phyloP scores from a whole-genome alignment of 1,140 invertebrate species.

The Drosophila paulistorum region DNA sequence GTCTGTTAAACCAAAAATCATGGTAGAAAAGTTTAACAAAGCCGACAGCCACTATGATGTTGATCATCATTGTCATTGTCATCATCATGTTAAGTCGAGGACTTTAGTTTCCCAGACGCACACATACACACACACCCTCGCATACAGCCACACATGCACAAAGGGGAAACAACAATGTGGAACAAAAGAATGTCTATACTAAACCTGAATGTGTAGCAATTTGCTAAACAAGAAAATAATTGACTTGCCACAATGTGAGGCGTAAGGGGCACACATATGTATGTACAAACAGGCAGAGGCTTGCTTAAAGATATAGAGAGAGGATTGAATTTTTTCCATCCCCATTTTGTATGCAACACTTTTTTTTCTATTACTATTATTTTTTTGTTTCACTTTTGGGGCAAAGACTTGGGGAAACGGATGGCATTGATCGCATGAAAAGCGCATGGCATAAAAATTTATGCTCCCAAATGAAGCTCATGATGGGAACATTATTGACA shows the following conservation, averaged over 20 bases:
- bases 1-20: slow-evolving; percentile 55
- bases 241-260: slow-evolving; percentile 64
- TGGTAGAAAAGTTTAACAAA: slow-evolving; percentile 46
- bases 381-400: slow-evolving; percentile 38
- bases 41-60: slow-evolving; percentile 23
- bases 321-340: slow-evolving; percentile 61
- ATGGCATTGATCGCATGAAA: slow-evolving; percentile 53
- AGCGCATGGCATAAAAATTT: slow-evolving; percentile 70
- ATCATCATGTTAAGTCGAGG: slow-evolving; percentile 27
- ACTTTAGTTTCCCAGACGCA: slow-evolving; percentile 27
- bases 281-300: neutral
- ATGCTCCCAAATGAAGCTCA: slow-evolving; percentile 64
- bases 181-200: slow-evolving; percentile 52
- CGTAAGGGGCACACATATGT: slow-evolving; percentile 6
- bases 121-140: neutral
- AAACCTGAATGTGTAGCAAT: slow-evolving; percentile 75
- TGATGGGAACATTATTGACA: slow-evolving; percentile 26
- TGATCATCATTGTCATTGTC: slow-evolving; percentile 23
- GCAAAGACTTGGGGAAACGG: slow-evolving; percentile 47
- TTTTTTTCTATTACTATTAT: slow-evolving; percentile 29
- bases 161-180: slow-evolving; percentile 32
- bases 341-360: slow-evolving; percentile 66
- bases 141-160: neutral
- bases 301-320: slow-evolving; percentile 45
- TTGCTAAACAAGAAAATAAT: slow-evolving; percentile 79